Percentiles rank a stretch among this genome's conserved stretches.
Conservation (phyloP, 23 tunicate genomes). For the Styela clava region DNA sequence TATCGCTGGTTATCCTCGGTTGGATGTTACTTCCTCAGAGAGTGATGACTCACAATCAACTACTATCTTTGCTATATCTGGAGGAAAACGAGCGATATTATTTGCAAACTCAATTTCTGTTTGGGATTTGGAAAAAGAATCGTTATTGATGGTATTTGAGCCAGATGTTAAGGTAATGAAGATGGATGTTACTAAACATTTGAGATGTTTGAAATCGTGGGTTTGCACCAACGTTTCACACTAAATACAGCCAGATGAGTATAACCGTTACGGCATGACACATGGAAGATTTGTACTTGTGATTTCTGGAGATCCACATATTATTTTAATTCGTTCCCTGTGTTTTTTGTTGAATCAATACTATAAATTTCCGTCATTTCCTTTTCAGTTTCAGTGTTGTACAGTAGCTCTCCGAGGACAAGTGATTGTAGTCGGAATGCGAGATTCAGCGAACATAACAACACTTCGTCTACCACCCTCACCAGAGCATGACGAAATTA, state of each 20-base stretch:
- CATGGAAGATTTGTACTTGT: no score
- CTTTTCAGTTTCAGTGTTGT: conserved; percentile 72
- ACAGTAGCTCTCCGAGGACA: conserved; percentile 81
- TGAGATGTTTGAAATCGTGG: no score
- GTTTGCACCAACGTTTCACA: no score
- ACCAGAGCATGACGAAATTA: neutral
- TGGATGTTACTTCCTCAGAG: neutral
- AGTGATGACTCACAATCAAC: conserved; percentile 32
- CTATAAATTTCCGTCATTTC: no score
- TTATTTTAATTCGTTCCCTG: no score
- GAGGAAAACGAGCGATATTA: conserved; percentile 62
- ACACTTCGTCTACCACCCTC: conserved; percentile 59
- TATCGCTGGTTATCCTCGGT: conserved; percentile 53
- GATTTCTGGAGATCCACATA: no score
- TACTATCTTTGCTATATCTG: conserved; percentile 37
- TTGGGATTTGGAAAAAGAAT: conserved; percentile 56
- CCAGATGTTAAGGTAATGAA: conserved; percentile 83
- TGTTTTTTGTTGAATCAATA: no score
- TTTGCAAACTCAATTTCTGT: conserved; percentile 71
- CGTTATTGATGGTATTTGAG: conserved; percentile 53
- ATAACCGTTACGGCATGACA: no score
- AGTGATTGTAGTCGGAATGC: conserved; percentile 65
- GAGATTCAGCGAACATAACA: conserved; percentile 45
- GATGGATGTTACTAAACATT: no score
- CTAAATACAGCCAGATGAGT: no score